Conservation (phyloP, 2,888 invertebrate species). For the Euplagia quadripunctaria region DNA sequence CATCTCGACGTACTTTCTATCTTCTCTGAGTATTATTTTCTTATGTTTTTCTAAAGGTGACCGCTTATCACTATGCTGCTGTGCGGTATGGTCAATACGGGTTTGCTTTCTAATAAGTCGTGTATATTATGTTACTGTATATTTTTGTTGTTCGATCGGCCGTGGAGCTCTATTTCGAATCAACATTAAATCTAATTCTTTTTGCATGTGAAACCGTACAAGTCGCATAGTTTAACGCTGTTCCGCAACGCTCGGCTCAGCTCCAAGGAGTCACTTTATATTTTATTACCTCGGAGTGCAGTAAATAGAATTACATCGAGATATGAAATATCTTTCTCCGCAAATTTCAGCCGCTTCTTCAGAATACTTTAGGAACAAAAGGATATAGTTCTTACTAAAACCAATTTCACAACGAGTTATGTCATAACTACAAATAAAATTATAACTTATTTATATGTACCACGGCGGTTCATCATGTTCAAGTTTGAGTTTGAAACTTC, state of each 20-base stretch:
- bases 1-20: neutral
- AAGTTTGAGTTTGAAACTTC: slow-evolving; percentile 9
- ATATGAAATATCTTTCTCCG: slow-evolving; percentile 12
- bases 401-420: slow-evolving; percentile 2
- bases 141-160: no score
- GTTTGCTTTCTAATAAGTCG: no score
- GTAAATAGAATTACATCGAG: slow-evolving; percentile 19
- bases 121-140: no score
- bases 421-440: neutral
- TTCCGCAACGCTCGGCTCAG: neutral
- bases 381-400: slow-evolving; percentile 10
- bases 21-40: neutral
- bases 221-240: neutral
- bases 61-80: no score
- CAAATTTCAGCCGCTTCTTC: slow-evolving; percentile 5
- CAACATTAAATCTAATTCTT: slow-evolving; percentile 33
- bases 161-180: neutral
- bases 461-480: neutral
- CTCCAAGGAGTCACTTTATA: neutral
- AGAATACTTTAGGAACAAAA: neutral
- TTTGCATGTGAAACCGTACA: slow-evolving; percentile 20
- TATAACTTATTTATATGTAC: neutral
- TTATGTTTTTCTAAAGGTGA: no score
- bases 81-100: no score
- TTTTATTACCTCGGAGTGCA: slow-evolving; percentile 19